Percentiles rank a stretch among this genome's conserved stretches.
These are phyloP conservation scores for Cylindroiulus punctatus DNA, from an alignment of 2,888 invertebrate species.

Conservation along the genomic window DNA sequence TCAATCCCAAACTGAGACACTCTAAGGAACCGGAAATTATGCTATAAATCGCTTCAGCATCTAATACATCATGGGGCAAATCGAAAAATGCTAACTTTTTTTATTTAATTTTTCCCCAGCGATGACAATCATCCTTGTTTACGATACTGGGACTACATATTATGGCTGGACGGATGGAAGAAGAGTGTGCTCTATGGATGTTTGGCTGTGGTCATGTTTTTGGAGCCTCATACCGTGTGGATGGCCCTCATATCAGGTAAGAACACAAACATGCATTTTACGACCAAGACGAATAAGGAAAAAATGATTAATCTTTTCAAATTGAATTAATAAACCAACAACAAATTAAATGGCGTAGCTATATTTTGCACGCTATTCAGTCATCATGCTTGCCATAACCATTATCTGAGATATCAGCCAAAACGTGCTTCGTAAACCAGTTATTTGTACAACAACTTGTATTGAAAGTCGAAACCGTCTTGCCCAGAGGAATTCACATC, in stretches of 20 bases:
- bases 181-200: constrained; percentile 67
- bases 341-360: no score
- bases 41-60: neutral
- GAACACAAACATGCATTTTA: neutral
- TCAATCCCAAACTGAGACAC: no score
- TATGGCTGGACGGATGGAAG: constrained; percentile 67
- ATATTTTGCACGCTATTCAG: no score
- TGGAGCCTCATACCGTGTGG: constrained; percentile 64
- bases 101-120: constrained; percentile 22
- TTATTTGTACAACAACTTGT: no score
- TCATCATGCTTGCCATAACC: no score
- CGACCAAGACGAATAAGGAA: neutral
- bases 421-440: no score
- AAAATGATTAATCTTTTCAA: neutral
- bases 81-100: neutral
- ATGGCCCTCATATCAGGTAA: constrained; percentile 51
- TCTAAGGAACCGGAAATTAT: neutral
- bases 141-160: constrained; percentile 66
- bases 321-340: no score
- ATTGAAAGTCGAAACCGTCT: neutral
- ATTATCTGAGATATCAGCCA: no score
- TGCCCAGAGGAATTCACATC: neutral
- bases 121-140: constrained; percentile 63
- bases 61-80: neutral
- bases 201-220: constrained; percentile 66